These are phyloP conservation scores for Fratercula arctica DNA, from an alignment of 2,797 vertebrate species.

Conservation along the genomic window DNA sequence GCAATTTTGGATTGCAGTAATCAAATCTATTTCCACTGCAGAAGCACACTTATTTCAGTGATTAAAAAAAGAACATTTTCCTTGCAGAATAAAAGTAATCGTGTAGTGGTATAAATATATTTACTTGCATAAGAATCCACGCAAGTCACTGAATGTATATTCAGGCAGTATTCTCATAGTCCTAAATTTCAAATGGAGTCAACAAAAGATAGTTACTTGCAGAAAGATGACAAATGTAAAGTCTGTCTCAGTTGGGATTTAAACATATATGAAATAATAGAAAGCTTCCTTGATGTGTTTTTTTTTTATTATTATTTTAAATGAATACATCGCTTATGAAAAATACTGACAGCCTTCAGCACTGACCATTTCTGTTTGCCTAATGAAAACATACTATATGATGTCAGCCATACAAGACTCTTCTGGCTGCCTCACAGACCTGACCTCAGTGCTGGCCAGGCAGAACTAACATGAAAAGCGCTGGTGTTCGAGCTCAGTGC, in stretches of 20 bases:
- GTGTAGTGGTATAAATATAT: slow-evolving; percentile 69
- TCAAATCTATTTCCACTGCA: slow-evolving; percentile 73
- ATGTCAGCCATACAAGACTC: neutral
- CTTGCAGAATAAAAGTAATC: slow-evolving; percentile 75
- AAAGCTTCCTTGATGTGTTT: neutral
- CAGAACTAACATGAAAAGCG: neutral
- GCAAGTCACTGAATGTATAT: slow-evolving; percentile 41
- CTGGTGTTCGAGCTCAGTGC: neutral
- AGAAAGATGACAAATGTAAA: slow-evolving; percentile 33
- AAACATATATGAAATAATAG: slow-evolving; percentile 34
- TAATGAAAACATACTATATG: neutral
- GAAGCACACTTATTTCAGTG: slow-evolving; percentile 73
- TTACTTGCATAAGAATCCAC: slow-evolving; percentile 61
- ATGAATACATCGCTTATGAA: neutral
- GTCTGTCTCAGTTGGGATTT: slow-evolving; percentile 34
- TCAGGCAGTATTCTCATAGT: slow-evolving; percentile 51
- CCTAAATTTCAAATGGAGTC: slow-evolving; percentile 49
- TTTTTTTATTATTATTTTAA: neutral
- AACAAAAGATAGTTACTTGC: slow-evolving; percentile 16
- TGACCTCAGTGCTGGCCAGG: neutral
- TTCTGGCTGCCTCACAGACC: neutral
- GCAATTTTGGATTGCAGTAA: neutral
- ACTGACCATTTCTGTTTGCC: neutral
- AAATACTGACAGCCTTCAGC: neutral
- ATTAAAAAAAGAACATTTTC: slow-evolving; percentile 79